Percentiles rank a stretch among this genome's conserved stretches.
Conservation (phyloP, 2,888 invertebrate genomes). For the Antitype chi region DNA sequence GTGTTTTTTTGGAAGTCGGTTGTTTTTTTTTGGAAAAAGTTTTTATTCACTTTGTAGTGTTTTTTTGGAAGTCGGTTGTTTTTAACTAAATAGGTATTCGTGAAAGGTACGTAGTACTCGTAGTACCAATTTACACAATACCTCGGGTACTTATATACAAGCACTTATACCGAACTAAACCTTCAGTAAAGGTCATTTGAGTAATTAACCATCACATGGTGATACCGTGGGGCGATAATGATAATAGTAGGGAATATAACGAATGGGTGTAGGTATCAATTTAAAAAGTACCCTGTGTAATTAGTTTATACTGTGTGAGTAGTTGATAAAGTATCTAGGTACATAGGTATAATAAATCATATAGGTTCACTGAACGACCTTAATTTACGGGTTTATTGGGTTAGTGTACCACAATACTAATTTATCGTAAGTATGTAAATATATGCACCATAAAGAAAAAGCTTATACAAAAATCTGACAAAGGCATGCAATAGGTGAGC, state of each 20-base stretch:
- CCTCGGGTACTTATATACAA: conserved; percentile 9
- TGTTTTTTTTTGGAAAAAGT: too few species aligned
- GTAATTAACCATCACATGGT: conserved; percentile 48
- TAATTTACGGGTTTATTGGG: conserved; percentile 31
- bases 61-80: too few species aligned
- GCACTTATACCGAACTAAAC: conserved; percentile 41
- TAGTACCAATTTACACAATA: conserved; percentile 16
- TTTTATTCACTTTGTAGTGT: too few species aligned
- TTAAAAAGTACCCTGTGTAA: conserved; percentile 6
- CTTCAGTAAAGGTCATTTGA: conserved; percentile 52
- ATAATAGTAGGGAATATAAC: conserved; percentile 25
- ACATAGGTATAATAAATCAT: conserved; percentile 37
- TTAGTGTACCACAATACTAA: conserved; percentile 13
- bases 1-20: too few species aligned
- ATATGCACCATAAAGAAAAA: not conserved
- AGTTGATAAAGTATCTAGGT: not conserved
- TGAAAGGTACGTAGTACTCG: conserved; percentile 19
- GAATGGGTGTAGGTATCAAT: conserved; percentile 21
- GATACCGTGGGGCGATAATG: conserved; percentile 35
- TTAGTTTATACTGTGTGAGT: conserved; percentile 7
- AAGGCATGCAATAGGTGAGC: not conserved
- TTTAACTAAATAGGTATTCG: not conserved
- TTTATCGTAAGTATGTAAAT: conserved; percentile 11
- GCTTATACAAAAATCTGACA: not conserved
- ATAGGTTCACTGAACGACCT: conserved; percentile 57